Evolutionary conservation across 2,888 invertebrate species (phyloP), one percentile per base, ranked within the genome.

Genomic region (Pristionchus maxplancki): DNA sequence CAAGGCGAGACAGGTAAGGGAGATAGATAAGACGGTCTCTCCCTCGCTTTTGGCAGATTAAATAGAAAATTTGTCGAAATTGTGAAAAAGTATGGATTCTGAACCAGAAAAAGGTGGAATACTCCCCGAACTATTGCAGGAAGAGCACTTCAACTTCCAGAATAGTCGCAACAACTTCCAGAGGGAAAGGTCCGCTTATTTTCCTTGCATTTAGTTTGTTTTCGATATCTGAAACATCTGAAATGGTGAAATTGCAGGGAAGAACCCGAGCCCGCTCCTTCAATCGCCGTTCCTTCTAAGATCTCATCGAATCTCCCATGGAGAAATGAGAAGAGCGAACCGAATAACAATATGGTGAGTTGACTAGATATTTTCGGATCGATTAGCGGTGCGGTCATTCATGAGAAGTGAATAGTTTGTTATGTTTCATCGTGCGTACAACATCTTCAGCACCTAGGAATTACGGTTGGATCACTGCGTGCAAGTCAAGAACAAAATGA

Each of bases 121-220:
- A n/a, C n/a, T n/a, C n/a, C n/a, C n/a, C n/a, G n/a, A n/a, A n/a
- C n/a, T 2, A 13, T 48, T 78, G n/a, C 92, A 92, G 87, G 89
- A 91, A 86, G 92, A 92, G 88, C 92, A 91, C 88, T 89, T 90
- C 64, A 89, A 89, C 64, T 91, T 92, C 82, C 88, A 84, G 31
- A 84, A 89, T 31, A 91, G 89, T 81, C 71, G 90, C 20, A 89
- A 89, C 15, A 84, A 91, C 67, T 92, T 92, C 88, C 89, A 90
- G 34, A 88, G 67, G 28, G 92, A 91, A 40, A 71, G 90, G 85
- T 71, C 50, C n/a, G 81, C 11, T 44, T 44, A 11, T 78, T 78
- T 78, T 44, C 34, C 11, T 11, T 34, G 67, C 15, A 4, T 34
- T 67, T 8, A 31, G 0, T 31, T 28, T 11, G 13, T 11, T 64